Base-by-base conservation (phyloP, 2,797 vertebrate species). In the Carduelis carduelis region DNA sequence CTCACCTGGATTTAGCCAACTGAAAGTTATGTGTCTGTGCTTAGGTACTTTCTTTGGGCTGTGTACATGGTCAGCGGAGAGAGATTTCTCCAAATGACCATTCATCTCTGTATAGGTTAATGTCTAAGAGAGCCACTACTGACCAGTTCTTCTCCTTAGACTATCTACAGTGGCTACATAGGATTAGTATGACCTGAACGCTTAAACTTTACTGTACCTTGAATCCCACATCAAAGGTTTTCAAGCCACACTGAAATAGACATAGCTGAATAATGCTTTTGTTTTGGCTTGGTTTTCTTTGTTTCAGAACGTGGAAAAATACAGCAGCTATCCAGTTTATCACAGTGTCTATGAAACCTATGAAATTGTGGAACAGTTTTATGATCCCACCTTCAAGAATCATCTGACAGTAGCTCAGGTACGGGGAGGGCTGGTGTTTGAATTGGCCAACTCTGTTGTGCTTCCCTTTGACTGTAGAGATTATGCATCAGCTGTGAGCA, bases 341-440 rank as follows among this genome's bases (percentile, higher is more conserved):
- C 99, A 99, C 98, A 99, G 98, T 47, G 98, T 99, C 70, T 99
- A 99, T 64, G 99, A 99, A 96, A 99, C 99, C 13, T 99, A 98
- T 30, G 99, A 99, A 97, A 91, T 99, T 30, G 99, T 99, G 97
- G 98, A 99, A 83, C 97, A 74, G 60, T 99, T 99, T 97, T 99
- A 99, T 28, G 99, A 99, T 97, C 99, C 99, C 5, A 93, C 98
- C 27, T 99, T 99, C 97, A 98, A 97, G 85, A 98, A 98, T 84
- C 98, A 99, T 43, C 98, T 97, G 22, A 93, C 98, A 0, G 98
- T 99, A 95, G 98, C 99, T 24, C 98, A 98, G 92, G 98, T 99
- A 74, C 98, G 99, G 92, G 99, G 98, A 12, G 99, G 98, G 6
- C 96, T 99, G 46, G 81, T 99, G 69, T 99, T 99, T 65, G 98